phyloP scores from a whole-genome alignment of 1,140 invertebrate genomes.

The Laodelphax striatellus region DNA sequence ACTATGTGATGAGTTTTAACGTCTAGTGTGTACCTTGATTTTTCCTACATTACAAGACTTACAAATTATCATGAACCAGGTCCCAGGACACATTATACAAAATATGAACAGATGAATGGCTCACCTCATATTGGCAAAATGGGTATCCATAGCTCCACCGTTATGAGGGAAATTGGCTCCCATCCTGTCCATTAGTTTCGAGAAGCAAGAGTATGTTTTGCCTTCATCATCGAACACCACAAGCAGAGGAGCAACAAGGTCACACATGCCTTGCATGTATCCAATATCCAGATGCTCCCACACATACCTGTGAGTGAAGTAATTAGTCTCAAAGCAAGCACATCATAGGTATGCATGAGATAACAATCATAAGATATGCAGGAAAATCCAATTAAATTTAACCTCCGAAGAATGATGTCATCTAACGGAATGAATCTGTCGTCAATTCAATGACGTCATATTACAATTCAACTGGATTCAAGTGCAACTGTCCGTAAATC shows the following conservation, averaged over 20 bases:
- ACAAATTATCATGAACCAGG: no score
- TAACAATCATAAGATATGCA: no score
- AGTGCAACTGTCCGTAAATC: no score
- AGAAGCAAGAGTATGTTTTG: constrained; percentile 84
- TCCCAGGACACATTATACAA: no score
- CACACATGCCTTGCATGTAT: constrained; percentile 91
- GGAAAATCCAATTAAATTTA: no score
- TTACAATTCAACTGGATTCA: no score
- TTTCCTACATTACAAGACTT: no score
- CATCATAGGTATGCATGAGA: neutral
- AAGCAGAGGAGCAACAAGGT: constrained; percentile 82
- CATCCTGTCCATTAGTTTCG: constrained; percentile 81
- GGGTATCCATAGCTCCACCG: constrained; percentile 85
- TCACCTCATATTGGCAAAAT: constrained; percentile 89
- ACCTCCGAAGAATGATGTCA: no score
- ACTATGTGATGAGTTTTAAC: no score
- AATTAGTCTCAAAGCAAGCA: neutral
- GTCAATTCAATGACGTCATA: no score
- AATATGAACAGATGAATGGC: neutral
- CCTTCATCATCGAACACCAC: constrained; percentile 89
- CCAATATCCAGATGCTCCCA: constrained; percentile 89
- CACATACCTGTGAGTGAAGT: constrained; percentile 54
- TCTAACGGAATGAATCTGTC: no score
- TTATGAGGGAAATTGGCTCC: constrained; percentile 78
- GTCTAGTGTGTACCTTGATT: no score